Conservation (phyloP, 2,797 vertebrate genomes). For the Sebastolobus alascanus region DNA sequence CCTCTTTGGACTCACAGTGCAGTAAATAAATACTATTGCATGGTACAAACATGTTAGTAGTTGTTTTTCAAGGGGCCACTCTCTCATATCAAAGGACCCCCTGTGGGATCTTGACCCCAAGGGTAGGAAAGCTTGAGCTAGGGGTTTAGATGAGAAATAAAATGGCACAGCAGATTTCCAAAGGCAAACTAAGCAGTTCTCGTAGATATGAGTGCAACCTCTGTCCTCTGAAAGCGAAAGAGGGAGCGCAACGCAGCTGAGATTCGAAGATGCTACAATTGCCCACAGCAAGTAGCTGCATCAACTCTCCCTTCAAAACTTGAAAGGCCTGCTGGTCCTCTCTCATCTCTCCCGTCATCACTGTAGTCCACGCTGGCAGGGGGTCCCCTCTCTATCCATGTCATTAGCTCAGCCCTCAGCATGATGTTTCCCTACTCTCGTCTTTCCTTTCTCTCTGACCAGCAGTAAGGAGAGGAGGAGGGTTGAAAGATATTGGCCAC, state of each 20-base stretch:
- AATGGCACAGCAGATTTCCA: slow-evolving; percentile 48
- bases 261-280: slow-evolving; percentile 61
- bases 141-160: slow-evolving; percentile 45
- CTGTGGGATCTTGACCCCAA: slow-evolving; percentile 47
- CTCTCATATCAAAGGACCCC: slow-evolving; percentile 28
- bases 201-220: slow-evolving; percentile 37
- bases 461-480: slow-evolving; percentile 22
- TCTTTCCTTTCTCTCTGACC: slow-evolving; percentile 49
- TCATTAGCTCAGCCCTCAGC: slow-evolving; percentile 77
- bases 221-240: slow-evolving; percentile 48
- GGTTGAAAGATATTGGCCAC: slow-evolving; percentile 11
- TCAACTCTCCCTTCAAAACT: slow-evolving; percentile 65
- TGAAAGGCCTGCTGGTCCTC: slow-evolving; percentile 73
- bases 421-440: slow-evolving; percentile 48
- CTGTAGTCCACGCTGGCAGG: slow-evolving; percentile 69
- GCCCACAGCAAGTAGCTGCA: slow-evolving; percentile 66
- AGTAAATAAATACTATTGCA: not conserved
- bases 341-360: slow-evolving; percentile 77
- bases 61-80: slow-evolving; percentile 31
- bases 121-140: slow-evolving; percentile 49
- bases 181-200: slow-evolving; percentile 57
- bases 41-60: slow-evolving; percentile 34
- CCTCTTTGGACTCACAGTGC: not conserved
- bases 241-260: slow-evolving; percentile 34
- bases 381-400: slow-evolving; percentile 73